Percentiles rank a stretch among this genome's conserved stretches.
Evolutionary conservation across 1,140 invertebrate species (phyloP).

Genomic region (Phymastichus coffea): DNA sequence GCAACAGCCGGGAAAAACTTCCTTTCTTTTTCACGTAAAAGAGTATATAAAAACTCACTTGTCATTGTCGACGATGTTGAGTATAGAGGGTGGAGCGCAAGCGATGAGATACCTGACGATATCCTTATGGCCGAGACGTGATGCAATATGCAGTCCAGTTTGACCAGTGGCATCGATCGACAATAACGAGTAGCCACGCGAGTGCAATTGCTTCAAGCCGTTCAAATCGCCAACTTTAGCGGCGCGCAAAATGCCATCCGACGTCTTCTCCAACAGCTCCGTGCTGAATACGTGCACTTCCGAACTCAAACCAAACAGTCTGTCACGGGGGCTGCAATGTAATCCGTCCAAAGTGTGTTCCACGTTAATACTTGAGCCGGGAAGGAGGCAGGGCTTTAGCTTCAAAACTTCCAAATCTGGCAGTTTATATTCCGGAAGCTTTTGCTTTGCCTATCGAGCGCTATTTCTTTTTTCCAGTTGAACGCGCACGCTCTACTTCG

Average conservation of each 20-base stretch:
- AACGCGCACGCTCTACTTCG: no score
- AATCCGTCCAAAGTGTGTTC: no score
- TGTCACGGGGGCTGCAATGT: slow-evolving; percentile 47
- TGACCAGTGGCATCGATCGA: slow-evolving; percentile 84
- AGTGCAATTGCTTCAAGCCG: slow-evolving; percentile 78
- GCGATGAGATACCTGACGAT: slow-evolving; percentile 88
- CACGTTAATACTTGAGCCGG: no score
- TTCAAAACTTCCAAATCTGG: no score
- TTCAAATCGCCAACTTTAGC: slow-evolving; percentile 74
- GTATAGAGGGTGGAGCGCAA: slow-evolving; percentile 75
- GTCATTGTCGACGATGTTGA: slow-evolving; percentile 86
- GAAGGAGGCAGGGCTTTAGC: no score
- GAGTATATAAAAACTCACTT: slow-evolving; percentile 73
- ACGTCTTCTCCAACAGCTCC: slow-evolving; percentile 73
- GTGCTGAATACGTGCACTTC: slow-evolving; percentile 54
- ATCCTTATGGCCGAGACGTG: slow-evolving; percentile 84
- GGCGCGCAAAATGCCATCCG: slow-evolving; percentile 78
- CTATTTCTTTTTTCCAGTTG: no score
- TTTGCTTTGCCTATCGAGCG: no score
- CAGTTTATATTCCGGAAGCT: no score
- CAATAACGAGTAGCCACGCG: slow-evolving; percentile 79
- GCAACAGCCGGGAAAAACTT: no score
- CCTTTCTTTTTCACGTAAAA: no score
- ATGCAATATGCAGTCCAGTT: slow-evolving; percentile 86
- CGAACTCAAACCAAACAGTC: slow-evolving; percentile 50